phyloP scores from a whole-genome alignment of 1,140 invertebrate genomes.

The Bombus picipes region DNA sequence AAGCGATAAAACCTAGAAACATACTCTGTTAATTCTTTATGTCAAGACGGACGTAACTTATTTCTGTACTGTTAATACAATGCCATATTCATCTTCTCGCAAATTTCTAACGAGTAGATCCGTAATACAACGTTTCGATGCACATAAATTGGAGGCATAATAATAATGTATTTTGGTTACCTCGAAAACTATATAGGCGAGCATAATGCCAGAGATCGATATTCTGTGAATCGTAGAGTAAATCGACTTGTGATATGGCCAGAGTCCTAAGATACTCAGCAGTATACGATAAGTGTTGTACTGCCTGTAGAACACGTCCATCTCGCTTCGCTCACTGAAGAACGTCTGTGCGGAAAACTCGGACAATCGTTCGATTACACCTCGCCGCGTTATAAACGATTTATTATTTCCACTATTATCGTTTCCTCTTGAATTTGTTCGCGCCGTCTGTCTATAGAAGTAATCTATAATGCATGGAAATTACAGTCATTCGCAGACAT shows the following conservation, averaged over 20 bases:
- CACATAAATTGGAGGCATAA: accelerated
- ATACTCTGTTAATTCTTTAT: not conserved
- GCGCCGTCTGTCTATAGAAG: too few species aligned
- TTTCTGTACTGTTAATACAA: accelerated
- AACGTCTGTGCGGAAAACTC: not conserved
- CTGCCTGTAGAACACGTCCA: conserved; percentile 25
- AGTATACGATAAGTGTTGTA: conserved; percentile 6
- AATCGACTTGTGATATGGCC: conserved; percentile 22
- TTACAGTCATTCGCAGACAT: accelerated
- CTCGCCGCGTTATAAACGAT: not conserved
- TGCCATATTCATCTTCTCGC: too few species aligned
- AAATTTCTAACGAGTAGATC: too few species aligned
- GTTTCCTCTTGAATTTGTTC: too few species aligned
- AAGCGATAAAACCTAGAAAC: not conserved
- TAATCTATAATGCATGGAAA: not conserved
- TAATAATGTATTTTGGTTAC: too few species aligned
- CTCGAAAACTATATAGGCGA: too few species aligned
- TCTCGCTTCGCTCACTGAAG: not conserved
- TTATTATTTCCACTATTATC: not conserved
- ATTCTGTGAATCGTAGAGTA: conserved; percentile 5
- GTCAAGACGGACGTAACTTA: accelerated
- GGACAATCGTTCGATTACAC: not conserved
- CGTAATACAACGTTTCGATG: accelerated
- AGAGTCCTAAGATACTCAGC: conserved; percentile 20
- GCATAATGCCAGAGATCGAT: too few species aligned